Base-by-base conservation (phyloP, 23 tunicate genomes). In the Ascidia mentula region DNA sequence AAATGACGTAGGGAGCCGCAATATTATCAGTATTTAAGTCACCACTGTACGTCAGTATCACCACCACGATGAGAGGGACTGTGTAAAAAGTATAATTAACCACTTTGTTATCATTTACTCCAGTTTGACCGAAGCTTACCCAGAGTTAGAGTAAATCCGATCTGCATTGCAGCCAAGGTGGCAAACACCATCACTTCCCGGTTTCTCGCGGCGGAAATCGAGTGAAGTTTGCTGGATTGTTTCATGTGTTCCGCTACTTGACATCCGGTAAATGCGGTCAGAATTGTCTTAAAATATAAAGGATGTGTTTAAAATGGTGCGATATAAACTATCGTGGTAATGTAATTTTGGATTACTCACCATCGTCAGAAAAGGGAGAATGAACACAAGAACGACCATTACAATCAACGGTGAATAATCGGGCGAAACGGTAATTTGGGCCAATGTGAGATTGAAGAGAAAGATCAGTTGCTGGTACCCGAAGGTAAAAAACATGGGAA, bases 81-180 rank as follows among this genome's bases (percentile, higher is more conserved):
- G 13, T 20, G 1, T 1, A 3, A 9, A 53, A 53, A 53, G n/a
- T n/a, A n/a, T n/a, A n/a, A n/a, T n/a, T n/a, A n/a, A n/a, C n/a
- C n/a, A n/a, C n/a, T n/a, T n/a, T n/a, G n/a, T n/a, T n/a, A n/a
- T 53, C 28, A 9, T 53, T 9, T 9, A 6, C 28, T 53, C 15
- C 65, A 28, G 7, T 5, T 5, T 53, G 7, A 28, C 13, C 24
- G 12, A 53, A 9, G 32, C 38, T 70, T 70, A 70, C 74, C 74
- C 38, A 70, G 32, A 4, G 74, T 70, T 70, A 70, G 18, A 22
- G 74, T 70, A 70, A 34, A 70, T 33, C 74, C 74, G 22, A 70
- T 3, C 30, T 70, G 74, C 74, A 70, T 70, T 35, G 39, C 6
- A 34, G 74, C 74, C 37, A 70, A 18, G 38, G 74, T 32, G 39